Conservation (phyloP, 2,888 invertebrate genomes). For the Eugnorisma glareosa region DNA sequence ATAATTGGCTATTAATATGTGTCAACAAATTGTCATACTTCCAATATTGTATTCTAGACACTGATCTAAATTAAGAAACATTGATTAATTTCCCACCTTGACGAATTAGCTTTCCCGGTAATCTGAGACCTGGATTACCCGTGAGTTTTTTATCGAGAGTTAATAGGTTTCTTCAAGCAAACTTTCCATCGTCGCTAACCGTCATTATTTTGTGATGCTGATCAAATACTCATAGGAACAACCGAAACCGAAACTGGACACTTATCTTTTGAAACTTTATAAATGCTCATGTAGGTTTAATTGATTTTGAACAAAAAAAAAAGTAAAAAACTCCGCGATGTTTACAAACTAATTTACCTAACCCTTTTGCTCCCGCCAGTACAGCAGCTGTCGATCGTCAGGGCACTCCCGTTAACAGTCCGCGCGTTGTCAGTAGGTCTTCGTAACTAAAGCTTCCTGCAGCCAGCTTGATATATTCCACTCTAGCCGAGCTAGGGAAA, state of each 20-base stretch:
- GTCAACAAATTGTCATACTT: slow-evolving; percentile 16
- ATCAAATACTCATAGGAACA: not conserved
- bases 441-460: slow-evolving; percentile 79
- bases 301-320: not conserved
- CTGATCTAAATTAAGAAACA: not conserved
- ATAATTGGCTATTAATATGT: slow-evolving; percentile 12
- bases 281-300: not conserved
- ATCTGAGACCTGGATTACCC: not conserved
- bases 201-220: not conserved
- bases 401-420: slow-evolving; percentile 77
- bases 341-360: slow-evolving; percentile 17
- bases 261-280: not conserved
- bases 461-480: slow-evolving; percentile 73
- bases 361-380: slow-evolving; percentile 61
- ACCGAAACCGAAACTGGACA: not conserved
- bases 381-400: slow-evolving; percentile 77
- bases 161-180: not conserved
- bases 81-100: too few species aligned
- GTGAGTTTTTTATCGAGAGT: not conserved
- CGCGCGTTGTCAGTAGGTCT: slow-evolving; percentile 78
- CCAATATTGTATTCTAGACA: not conserved
- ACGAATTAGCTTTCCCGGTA: not conserved
- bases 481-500: slow-evolving; percentile 72
- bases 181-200: not conserved
- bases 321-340: not conserved